These are phyloP conservation scores for Tokudaia muenninki DNA, from an alignment of 2,797 vertebrate species.

Conservation along the genomic window DNA sequence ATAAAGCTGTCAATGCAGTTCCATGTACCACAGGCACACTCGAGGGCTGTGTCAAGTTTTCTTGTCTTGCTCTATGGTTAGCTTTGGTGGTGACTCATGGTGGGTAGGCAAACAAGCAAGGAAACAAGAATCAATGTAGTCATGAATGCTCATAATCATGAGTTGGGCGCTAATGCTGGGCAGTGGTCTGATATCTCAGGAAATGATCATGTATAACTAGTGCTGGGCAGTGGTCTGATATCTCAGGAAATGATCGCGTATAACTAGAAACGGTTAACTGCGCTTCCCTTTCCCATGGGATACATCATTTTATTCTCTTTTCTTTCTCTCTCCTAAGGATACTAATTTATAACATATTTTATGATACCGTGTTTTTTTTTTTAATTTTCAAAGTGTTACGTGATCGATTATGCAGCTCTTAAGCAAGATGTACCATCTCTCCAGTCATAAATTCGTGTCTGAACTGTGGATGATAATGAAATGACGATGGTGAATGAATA, in stretches of 20 bases:
- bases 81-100: too few relatives aligned
- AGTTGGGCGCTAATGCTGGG: not conserved
- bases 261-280: not conserved
- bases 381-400: not conserved
- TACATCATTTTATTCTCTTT: not conserved
- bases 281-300: not conserved
- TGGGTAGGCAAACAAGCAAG: too few relatives aligned
- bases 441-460: not conserved
- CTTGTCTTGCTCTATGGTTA: too few relatives aligned
- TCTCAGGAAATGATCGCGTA: not conserved
- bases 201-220: not conserved
- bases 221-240: not conserved
- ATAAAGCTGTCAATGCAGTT: not conserved
- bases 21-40: not conserved
- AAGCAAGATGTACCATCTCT: not conserved
- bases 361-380: not conserved
- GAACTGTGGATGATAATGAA: not conserved
- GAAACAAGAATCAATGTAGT: not conserved
- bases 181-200: not conserved
- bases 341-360: slow-evolving; percentile 40
- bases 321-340: slow-evolving; percentile 13
- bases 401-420: not conserved
- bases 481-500: rapidly evolving
- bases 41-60: too few relatives aligned
- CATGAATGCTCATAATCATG: not conserved